A percentile compares a stretch with the other conserved stretches of the same genome.
Evolutionary conservation across 2,113 vertebrate genomes (phyloP).

Genomic region (Hyla sarda): DNA sequence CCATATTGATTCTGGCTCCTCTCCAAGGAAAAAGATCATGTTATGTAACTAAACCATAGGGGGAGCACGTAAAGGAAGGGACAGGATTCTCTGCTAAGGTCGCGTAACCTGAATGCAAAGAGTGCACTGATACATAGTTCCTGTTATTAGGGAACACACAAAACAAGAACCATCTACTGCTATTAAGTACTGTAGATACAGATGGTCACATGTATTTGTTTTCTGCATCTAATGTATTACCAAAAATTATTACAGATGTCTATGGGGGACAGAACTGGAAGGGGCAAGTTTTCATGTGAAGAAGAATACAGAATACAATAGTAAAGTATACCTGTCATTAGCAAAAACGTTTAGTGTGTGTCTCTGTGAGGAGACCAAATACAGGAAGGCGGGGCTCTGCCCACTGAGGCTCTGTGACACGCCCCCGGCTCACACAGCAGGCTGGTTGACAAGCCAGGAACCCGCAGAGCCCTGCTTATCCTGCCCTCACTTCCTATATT

Average conservation of each 20-base stretch:
- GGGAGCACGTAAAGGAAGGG: not conserved
- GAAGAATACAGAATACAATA: no score
- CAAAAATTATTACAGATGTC: not conserved
- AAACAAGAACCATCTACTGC: not conserved
- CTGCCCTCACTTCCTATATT: no score
- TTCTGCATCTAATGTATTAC: not conserved
- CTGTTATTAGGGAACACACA: not conserved
- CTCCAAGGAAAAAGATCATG: not conserved
- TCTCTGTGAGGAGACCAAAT: no score
- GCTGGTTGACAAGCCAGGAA: no score
- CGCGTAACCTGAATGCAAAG: not conserved
- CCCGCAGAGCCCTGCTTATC: no score
- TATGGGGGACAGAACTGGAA: not conserved
- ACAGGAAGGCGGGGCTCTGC: no score
- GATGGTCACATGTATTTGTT: not conserved
- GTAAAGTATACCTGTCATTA: no score
- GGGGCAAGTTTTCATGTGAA: no score
- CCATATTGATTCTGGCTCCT: not conserved
- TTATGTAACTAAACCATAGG: not conserved
- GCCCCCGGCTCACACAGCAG: no score
- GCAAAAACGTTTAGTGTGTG: no score
- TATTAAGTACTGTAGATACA: not conserved
- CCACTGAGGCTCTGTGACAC: no score
- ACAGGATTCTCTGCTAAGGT: not conserved
- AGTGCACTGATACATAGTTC: not conserved